Evolutionary conservation across 2,888 invertebrate species (phyloP), one percentile per base, ranked within the genome.

Genomic region (Quadriops clusia): DNA sequence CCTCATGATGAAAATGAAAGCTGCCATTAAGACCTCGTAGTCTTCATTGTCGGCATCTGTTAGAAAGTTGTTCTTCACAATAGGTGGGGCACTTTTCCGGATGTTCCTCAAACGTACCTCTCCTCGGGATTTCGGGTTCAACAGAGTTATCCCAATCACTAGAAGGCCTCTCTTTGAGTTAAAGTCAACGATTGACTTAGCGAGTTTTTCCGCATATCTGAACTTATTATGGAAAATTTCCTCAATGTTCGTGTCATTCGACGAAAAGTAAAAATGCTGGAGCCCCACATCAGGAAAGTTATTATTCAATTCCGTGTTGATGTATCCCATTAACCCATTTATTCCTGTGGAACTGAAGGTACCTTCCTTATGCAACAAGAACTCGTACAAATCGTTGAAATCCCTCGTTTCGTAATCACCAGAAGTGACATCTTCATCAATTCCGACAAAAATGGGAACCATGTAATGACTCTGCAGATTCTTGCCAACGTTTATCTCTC

Each of bases 31-130:
- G 2, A 63, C 65, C 10, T 61, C 49, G 1, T 70, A 41, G 46
- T 81, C 80, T 31, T 61, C 55, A 11, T 41, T 36, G 0, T 42
- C 38, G 0, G 53, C 44, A 14, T 74, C 65, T 1, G 59, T 50
- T 18, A 81, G 64, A 49, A 78, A 80, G 47, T 77, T 76, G 1
- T 75, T 64, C 41, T 69, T 60, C 29, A 28, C 54, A 6, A 34
- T 39, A 0, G 52, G 53, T 23, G 53, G 41, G 14, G 41, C 37
- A 5, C 40, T 23, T 1, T 72, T 72, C 48, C 73, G 55, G 2
- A 51, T 50, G 10, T 64, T 64, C 23, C 60, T 59, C 11, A 79
- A 53, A 24, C 57, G 41, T 3, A 68, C 8, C 15, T 53, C 43
- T 0, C 67, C 67, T n/a, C 40, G 34, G 8, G 65, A 65, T 34